A percentile compares a stretch with the other conserved stretches of the same genome.
phyloP scores from a whole-genome alignment of 2,113 vertebrate species.

The Struthio camelus region DNA sequence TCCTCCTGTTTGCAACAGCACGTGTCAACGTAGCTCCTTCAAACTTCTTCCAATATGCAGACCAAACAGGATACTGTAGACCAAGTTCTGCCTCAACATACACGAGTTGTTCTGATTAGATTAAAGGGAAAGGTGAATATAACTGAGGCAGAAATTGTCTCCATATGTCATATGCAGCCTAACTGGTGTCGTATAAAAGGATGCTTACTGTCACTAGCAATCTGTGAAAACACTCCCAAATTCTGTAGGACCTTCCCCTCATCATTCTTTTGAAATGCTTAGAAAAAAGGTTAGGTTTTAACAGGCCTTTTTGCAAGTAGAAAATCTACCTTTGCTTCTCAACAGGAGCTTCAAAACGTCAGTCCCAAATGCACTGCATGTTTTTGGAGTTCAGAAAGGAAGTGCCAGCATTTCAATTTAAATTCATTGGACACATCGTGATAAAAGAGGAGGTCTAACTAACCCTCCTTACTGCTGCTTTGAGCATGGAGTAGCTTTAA shows the following conservation, averaged over 20 bases:
- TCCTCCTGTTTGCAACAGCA: not conserved
- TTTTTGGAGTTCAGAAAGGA: not conserved
- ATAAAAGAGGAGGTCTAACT: slow-evolving; percentile 37
- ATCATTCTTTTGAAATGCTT: not conserved
- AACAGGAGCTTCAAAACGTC: not conserved
- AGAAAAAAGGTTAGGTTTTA: not conserved
- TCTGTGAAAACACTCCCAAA: slow-evolving; percentile 15
- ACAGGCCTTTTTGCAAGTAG: not conserved
- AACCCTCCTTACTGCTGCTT: not conserved
- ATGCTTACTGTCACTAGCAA: slow-evolving; percentile 49
- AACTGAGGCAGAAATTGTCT: slow-evolving; percentile 44
- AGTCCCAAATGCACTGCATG: not conserved
- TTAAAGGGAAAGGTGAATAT: slow-evolving; percentile 57
- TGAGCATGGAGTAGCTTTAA: not conserved
- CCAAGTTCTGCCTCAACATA: not conserved
- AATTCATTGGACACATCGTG: not conserved
- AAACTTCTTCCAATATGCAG: not conserved
- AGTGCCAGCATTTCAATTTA: not conserved
- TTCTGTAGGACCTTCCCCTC: slow-evolving; percentile 11
- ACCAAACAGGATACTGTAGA: not conserved
- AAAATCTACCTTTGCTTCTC: not conserved
- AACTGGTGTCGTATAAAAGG: slow-evolving; percentile 15
- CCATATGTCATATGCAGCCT: slow-evolving; percentile 29
- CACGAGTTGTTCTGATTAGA: not conserved
- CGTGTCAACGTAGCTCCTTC: not conserved